A percentile compares a stretch with the other conserved stretches of the same genome.
Evolutionary conservation across 2,888 invertebrate species (phyloP).

Genomic region (Bellardia pandia): DNA sequence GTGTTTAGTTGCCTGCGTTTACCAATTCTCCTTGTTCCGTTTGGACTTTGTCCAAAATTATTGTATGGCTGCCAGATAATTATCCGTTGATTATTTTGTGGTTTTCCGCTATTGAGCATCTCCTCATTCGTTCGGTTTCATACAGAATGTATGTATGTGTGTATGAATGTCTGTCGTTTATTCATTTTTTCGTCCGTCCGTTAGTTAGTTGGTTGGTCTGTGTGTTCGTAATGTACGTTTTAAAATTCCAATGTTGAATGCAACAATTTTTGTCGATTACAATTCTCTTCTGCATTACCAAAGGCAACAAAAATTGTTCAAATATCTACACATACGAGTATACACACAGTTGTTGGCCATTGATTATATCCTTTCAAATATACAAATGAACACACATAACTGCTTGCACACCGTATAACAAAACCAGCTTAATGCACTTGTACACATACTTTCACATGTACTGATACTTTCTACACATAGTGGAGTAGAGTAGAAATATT

Average conservation of each 20-base stretch:
- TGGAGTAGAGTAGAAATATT: neutral
- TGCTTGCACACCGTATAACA: neutral
- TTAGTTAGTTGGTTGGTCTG: conserved; percentile 1
- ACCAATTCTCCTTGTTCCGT: conserved; percentile 58
- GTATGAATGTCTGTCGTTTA: neutral
- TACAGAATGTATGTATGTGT: conserved; percentile 22
- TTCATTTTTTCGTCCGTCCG: conserved; percentile 35
- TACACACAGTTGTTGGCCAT: conserved; percentile 28
- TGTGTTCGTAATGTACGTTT: conserved; percentile 50
- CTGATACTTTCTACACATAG: neutral
- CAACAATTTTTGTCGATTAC: conserved; percentile 72
- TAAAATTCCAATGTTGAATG: conserved; percentile 68
- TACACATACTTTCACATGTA: neutral
- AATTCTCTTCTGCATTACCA: conserved; percentile 68
- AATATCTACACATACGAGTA: conserved; percentile 38
- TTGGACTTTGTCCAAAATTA: conserved; percentile 73
- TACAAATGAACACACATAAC: conserved; percentile 1
- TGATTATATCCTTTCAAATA: conserved; percentile 43
- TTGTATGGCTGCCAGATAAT: conserved; percentile 79
- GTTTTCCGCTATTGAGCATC: conserved; percentile 80
- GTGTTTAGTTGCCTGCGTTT: conserved; percentile 47
- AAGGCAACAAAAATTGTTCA: conserved; percentile 62
- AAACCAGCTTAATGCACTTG: conserved; percentile 3
- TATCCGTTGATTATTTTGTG: conserved; percentile 83
- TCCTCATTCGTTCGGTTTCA: conserved; percentile 70